Evolutionary conservation across 2,888 invertebrate species (phyloP).

Genomic region (Metellina segmentata): DNA sequence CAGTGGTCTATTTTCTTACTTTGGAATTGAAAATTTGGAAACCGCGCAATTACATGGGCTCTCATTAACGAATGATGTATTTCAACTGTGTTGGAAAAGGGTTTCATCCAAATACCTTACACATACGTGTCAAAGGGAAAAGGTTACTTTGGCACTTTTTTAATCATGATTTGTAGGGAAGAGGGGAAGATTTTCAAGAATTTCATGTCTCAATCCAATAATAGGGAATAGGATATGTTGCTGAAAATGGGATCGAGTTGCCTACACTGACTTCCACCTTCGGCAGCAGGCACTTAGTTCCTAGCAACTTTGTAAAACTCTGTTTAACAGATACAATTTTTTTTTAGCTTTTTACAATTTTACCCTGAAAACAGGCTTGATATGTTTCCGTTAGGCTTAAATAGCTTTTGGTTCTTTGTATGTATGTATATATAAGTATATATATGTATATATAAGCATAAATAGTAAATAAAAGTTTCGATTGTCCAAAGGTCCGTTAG

Average conservation of each 20-base stretch:
- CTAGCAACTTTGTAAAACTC: conserved; percentile 77
- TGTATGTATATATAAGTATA: conserved; percentile 74
- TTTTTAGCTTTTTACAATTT: conserved; percentile 77
- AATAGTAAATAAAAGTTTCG: conserved; percentile 76
- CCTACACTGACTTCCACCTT: conserved; percentile 77
- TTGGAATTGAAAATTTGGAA: conserved; percentile 34
- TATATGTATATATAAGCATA: conserved; percentile 76
- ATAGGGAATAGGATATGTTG: conserved; percentile 68
- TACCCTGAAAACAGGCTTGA: conserved; percentile 77
- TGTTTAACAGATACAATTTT: conserved; percentile 77
- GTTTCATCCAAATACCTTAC: conserved; percentile 40
- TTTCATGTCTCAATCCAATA: conserved; percentile 56
- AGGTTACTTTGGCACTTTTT: conserved; percentile 69
- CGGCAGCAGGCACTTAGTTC: conserved; percentile 77
- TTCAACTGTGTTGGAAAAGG: conserved; percentile 21
- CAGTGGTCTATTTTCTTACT: conserved; percentile 33
- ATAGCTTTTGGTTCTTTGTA: conserved; percentile 77
- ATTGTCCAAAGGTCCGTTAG: conserved; percentile 77
- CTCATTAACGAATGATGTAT: conserved; percentile 27
- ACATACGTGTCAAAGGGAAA: conserved; percentile 31
- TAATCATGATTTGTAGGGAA: conserved; percentile 34
- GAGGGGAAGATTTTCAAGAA: conserved; percentile 43
- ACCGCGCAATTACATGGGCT: conserved; percentile 18
- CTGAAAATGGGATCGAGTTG: conserved; percentile 76
- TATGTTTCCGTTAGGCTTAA: conserved; percentile 77